phyloP scores from a whole-genome alignment of 2,797 vertebrate species.

The Phrynocephalus forsythii region DNA sequence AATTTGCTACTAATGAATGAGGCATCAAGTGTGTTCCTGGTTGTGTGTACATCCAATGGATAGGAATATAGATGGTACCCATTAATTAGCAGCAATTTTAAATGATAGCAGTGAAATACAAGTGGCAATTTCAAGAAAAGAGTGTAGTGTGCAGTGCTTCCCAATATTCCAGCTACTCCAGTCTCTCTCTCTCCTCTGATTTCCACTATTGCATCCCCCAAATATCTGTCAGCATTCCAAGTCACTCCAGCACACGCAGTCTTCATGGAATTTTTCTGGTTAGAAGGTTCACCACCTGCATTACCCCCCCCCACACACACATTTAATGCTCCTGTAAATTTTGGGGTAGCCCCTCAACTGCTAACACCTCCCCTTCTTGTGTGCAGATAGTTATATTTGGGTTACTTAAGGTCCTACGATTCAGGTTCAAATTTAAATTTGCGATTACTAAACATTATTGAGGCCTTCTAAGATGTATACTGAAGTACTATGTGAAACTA shows the following conservation, averaged over 20 bases:
- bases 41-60: too few relatives aligned
- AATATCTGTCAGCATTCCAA: neutral
- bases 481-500: neutral
- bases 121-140: too few relatives aligned
- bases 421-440: neutral
- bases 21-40: too few relatives aligned
- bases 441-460: slow-evolving; percentile 42
- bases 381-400: neutral
- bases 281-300: too few relatives aligned
- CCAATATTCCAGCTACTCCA: too few relatives aligned
- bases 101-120: too few relatives aligned
- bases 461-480: slow-evolving; percentile 61
- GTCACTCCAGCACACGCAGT: neutral
- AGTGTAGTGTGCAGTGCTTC: too few relatives aligned
- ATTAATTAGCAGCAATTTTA: too few relatives aligned
- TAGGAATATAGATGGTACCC: too few relatives aligned
- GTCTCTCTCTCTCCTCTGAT: too few relatives aligned
- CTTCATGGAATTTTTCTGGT: neutral
- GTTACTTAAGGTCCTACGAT: neutral
- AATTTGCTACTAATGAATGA: too few relatives aligned
- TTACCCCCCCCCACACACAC: neutral
- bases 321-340: neutral
- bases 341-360: neutral
- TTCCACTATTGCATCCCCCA: neutral
- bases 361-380: neutral